Conservation (phyloP, 2,888 invertebrate genomes). For the Ochropleura plecta region DNA sequence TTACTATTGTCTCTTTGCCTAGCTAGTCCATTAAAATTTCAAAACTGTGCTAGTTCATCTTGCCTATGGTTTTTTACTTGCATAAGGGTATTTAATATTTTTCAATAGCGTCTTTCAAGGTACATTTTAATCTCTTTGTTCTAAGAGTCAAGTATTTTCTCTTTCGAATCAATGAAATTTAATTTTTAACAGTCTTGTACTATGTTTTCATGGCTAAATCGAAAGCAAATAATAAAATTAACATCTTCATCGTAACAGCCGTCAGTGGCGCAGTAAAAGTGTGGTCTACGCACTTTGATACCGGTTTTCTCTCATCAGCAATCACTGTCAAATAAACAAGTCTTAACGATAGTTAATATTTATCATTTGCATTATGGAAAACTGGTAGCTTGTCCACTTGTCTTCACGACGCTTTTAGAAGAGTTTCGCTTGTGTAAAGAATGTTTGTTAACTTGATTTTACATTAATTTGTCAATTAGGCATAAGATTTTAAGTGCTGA, state of each 20-base stretch:
- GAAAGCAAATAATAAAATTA: slow-evolving; percentile 29
- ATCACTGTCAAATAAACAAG: slow-evolving; percentile 11
- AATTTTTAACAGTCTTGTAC: too few species aligned
- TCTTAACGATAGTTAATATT: slow-evolving; percentile 34
- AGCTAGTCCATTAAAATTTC: neutral
- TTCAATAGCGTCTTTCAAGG: neutral
- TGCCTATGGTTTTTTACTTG: neutral
- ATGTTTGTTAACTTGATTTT: slow-evolving; percentile 15
- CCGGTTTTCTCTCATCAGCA: slow-evolving; percentile 29
- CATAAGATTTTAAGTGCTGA: neutral
- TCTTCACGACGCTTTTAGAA: neutral
- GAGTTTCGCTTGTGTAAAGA: neutral
- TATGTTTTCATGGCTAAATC: slow-evolving; percentile 6
- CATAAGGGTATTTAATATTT: neutral
- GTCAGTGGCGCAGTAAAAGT: slow-evolving; percentile 42
- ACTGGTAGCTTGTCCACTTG: slow-evolving; percentile 16
- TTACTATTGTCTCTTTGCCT: too few species aligned
- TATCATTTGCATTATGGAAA: slow-evolving; percentile 36
- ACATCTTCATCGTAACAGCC: neutral
- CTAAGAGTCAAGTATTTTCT: neutral
- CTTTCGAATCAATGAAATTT: neutral
- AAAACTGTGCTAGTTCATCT: neutral
- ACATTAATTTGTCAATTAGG: neutral
- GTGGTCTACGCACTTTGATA: neutral
- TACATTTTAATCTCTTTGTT: neutral